phyloP scores from a whole-genome alignment of 2,797 vertebrate species.

The Liparis tanakae region DNA sequence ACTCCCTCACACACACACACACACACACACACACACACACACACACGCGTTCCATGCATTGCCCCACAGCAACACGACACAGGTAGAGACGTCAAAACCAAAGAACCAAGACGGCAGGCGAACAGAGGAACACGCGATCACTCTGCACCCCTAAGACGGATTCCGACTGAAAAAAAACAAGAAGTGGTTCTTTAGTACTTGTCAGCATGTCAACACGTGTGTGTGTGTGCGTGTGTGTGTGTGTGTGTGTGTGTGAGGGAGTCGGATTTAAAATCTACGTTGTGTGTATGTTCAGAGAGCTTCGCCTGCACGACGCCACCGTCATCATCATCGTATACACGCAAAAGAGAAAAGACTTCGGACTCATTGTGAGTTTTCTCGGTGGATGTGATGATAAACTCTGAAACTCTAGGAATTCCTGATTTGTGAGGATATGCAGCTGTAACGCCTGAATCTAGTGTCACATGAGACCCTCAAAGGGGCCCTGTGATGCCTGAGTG shows the following conservation, averaged over 20 bases:
- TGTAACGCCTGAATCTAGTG: constrained; percentile 19
- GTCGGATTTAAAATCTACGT: constrained; percentile 16
- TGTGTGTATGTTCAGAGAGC: constrained; percentile 15
- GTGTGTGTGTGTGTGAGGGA: no score
- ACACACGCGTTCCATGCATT: constrained; percentile 48
- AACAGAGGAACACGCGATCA: constrained; percentile 60
- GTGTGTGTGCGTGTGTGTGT: no score
- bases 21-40: no score
- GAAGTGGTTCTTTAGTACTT: no score
- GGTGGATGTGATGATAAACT: neutral
- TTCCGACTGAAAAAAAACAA: no score
- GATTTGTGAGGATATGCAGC: neutral
- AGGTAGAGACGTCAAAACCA: constrained; percentile 55
- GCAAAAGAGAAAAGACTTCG: neutral
- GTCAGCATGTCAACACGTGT: constrained; percentile 22
- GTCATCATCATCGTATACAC: neutral
- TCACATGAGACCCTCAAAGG: constrained; percentile 9
- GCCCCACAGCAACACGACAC: constrained; percentile 76
- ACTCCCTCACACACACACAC: constrained; percentile 45
- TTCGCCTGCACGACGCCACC: neutral
- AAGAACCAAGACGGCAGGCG: constrained; percentile 53
- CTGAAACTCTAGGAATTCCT: neutral
- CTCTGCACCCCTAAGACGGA: constrained; percentile 37
- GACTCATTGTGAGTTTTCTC: neutral
- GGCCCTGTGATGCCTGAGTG: neutral